These are phyloP conservation scores for Carcharodon carcharias DNA, from an alignment of 2,797 vertebrate species.

Conservation along the genomic window DNA sequence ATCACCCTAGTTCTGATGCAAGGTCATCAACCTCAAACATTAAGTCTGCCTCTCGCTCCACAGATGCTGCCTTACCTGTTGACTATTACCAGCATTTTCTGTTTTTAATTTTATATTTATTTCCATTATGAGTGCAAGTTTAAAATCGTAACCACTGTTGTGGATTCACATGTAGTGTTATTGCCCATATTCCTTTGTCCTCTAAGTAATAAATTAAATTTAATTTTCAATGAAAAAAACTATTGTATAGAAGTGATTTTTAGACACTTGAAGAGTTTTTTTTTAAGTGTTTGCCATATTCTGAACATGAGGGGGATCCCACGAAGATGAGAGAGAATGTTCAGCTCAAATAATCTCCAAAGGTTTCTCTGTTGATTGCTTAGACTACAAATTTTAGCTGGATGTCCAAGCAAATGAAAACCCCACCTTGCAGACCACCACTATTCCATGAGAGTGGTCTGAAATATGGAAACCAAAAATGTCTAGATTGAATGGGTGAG, in stretches of 20 bases:
- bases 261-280: too few relatives aligned
- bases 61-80: too few relatives aligned
- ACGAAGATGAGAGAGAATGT: background rate
- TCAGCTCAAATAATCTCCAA: background rate
- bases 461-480: background rate
- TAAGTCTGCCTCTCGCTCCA: too few relatives aligned
- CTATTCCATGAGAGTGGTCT: background rate
- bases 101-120: background rate
- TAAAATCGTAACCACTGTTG: too few relatives aligned
- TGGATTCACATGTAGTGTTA: background rate
- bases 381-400: background rate
- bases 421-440: background rate
- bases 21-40: too few relatives aligned
- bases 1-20: too few relatives aligned
- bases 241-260: background rate
- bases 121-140: too few relatives aligned
- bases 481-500: background rate
- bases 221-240: background rate
- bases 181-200: background rate
- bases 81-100: too few relatives aligned
- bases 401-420: background rate
- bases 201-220: too few relatives aligned
- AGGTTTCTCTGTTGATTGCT: background rate
- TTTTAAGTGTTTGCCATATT: background rate
- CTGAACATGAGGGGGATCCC: background rate